These are phyloP conservation scores for Penaeus indicus DNA, from an alignment of 1,140 invertebrate species.

Conservation along the genomic window DNA sequence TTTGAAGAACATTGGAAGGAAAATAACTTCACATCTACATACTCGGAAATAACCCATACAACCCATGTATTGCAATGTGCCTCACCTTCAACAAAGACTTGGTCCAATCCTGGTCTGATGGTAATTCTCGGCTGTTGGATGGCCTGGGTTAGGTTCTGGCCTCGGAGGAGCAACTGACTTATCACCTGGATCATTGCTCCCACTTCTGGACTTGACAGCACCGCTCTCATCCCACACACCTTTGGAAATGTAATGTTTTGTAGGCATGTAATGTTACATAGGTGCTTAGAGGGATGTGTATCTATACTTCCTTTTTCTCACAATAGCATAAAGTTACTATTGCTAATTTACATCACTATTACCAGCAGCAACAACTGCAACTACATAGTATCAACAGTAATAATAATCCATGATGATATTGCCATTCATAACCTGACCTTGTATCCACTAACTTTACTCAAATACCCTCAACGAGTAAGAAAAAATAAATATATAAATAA, in stretches of 20 bases:
- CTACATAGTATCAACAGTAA: too few relatives aligned
- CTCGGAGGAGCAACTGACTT: constrained; percentile 47
- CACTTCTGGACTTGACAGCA: constrained; percentile 49
- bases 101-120: constrained; percentile 23
- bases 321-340: too few relatives aligned
- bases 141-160: constrained; percentile 41
- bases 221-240: constrained; percentile 59
- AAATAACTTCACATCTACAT: too few relatives aligned
- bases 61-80: background rate
- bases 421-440: too few relatives aligned
- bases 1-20: too few relatives aligned
- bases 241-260: constrained; percentile 21
- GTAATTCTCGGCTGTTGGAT: constrained; percentile 61
- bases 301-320: too few relatives aligned
- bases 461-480: too few relatives aligned
- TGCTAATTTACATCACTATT: background rate
- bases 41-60: background rate
- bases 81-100: constrained; percentile 61
- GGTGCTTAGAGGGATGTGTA: too few relatives aligned
- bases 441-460: too few relatives aligned
- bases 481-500: background rate
- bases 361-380: background rate
- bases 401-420: too few relatives aligned
- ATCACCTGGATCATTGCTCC: constrained; percentile 57
- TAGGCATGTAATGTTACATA: background rate